Evolutionary conservation across 1,140 invertebrate genomes (phyloP).

Genomic region (roundworm (Caenorhabditis elegans)): WBcel235 BX284606.5:490501-491000

Average conservation of each 20-base stretch:
- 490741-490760: too few species aligned
- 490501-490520: too few species aligned
- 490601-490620: slow-evolving; percentile 3
- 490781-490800: not conserved
- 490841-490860: not conserved
- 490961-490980: too few species aligned
- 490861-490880: slow-evolving; percentile 12
- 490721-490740: too few species aligned
- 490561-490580: not conserved
- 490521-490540: too few species aligned
- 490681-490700: not conserved
- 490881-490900: not conserved
- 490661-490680: not conserved
- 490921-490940: too few species aligned
- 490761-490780: too few species aligned
- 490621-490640: slow-evolving; percentile 3
- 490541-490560: too few species aligned
- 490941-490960: too few species aligned
- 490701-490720: too few species aligned
- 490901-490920: not conserved
- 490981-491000: too few species aligned
- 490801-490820: not conserved
- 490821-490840: slow-evolving; percentile 20
- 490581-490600: not conserved
- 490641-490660: not conserved